Evolutionary conservation across 2,113 vertebrate genomes (phyloP), one percentile per base, ranked within the genome.

Genomic region (Brienomyrus longianalis): DNA sequence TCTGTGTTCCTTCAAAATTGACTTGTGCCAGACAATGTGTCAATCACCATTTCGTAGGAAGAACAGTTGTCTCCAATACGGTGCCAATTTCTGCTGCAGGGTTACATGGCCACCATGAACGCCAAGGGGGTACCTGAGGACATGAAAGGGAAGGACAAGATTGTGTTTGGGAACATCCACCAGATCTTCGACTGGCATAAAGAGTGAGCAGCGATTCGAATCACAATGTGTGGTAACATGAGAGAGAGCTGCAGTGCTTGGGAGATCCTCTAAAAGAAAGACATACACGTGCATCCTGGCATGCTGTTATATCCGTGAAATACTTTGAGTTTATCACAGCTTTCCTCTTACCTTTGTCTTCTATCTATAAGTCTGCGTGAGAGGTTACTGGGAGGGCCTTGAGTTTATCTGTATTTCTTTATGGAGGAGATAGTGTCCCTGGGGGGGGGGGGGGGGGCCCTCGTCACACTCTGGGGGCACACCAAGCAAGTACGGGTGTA

Each of bases 181-280:
- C 97, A 98, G 94, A 98, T 98, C 93, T 97, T 96, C 0, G 97
- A 98, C 92, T 98, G 97, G 97, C 97, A 98, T 91, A 96, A 97
- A 91, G 96, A 97, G 97, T 98, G 93, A 96, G 97, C 96, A 88
- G 45, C 7, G 10, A 52, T 84, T 48, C 21, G 6, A 43, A 43
- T 43, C n/a, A 43, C 62, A 31, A 13, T 31, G 27, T 27, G 62
- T 70, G 62, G 62, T 27, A 70, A 70, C 62, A 43, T 80, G 35
- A 17, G 35, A 43, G 35, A 80, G 70, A 5, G 15, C 13, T 39
- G 74, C 31, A 80, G 15, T 35, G 15, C 31, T 80, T 19, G 11
- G 35, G 15, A 80, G 74, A 0, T 43, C 1, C 35, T 80, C 35
- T 17, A 13, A 80, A 8, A 80, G 74, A 80, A 7, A 47, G 15